A percentile compares a stretch with the other conserved stretches of the same genome.
phyloP scores from a whole-genome alignment of 2,888 invertebrate species.

The Tubulanus polymorphus region DNA sequence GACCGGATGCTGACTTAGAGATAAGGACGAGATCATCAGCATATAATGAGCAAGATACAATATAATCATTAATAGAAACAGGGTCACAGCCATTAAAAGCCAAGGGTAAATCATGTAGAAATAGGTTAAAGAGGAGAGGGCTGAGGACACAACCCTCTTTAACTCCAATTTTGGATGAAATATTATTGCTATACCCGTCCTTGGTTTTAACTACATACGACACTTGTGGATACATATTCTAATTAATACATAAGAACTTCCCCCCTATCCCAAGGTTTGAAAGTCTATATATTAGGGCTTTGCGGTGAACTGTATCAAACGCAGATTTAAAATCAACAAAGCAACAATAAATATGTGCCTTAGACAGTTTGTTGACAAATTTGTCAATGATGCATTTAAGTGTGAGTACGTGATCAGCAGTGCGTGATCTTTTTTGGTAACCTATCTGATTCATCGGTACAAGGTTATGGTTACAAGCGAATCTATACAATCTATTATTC shows the following conservation, averaged over 20 bases:
- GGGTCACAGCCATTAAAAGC: not conserved
- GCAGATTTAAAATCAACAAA: slow-evolving; percentile 1
- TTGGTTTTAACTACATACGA: not conserved
- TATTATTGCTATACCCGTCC: not conserved
- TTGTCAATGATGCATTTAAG: not conserved
- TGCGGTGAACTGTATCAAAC: not conserved
- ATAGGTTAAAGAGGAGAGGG: not conserved
- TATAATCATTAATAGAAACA: not conserved
- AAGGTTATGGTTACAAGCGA: not conserved
- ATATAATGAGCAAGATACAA: not conserved
- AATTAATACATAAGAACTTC: not conserved
- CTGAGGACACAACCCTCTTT: not conserved
- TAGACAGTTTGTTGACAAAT: no score
- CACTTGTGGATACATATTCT: not conserved
- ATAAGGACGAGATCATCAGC: not conserved
- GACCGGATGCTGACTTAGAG: not conserved
- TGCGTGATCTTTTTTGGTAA: not conserved
- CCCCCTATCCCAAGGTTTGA: not conserved
- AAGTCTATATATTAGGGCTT: not conserved
- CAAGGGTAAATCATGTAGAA: not conserved
- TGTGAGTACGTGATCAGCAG: not conserved
- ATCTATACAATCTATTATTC: not conserved
- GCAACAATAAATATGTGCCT: no score
- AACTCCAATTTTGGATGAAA: not conserved
- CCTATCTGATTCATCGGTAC: not conserved